phyloP scores from a whole-genome alignment of 2,888 invertebrate species.

The Tryphoninae sp. region DNA sequence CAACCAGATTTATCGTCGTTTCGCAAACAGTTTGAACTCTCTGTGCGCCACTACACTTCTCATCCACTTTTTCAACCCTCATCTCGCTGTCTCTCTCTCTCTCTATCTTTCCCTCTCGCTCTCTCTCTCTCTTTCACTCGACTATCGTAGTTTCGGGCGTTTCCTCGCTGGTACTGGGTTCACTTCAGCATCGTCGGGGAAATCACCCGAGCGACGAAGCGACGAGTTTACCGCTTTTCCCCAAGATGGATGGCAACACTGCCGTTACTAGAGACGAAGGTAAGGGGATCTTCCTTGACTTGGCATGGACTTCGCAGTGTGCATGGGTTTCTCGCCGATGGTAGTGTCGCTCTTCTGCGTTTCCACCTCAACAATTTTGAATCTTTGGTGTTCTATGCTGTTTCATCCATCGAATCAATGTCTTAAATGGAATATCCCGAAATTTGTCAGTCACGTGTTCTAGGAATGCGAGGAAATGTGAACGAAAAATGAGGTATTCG shows the following conservation, averaged over 20 bases:
- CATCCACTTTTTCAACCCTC: background rate
- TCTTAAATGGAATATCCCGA: background rate
- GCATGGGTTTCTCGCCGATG: background rate
- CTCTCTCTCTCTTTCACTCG: slow-evolving; percentile 4
- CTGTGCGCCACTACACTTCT: slow-evolving; percentile 1
- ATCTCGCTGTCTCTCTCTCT: background rate
- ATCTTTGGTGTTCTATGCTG: background rate
- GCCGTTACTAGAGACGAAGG: slow-evolving; percentile 5
- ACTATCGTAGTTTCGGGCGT: slow-evolving; percentile 8
- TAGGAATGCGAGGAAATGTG: background rate
- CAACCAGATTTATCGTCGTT: slow-evolving; percentile 58
- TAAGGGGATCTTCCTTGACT: slow-evolving; percentile 11
- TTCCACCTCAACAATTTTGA: background rate
- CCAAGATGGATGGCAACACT: slow-evolving; percentile 5
- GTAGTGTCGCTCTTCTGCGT: background rate
- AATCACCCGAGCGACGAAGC: slow-evolving; percentile 2
- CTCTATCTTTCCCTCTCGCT: background rate
- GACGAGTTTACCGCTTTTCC: slow-evolving; percentile 30
- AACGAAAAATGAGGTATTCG: too few species aligned
- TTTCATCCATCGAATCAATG: background rate
- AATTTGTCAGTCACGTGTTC: background rate
- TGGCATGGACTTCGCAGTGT: background rate
- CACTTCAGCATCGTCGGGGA: slow-evolving; percentile 11
- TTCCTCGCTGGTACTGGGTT: slow-evolving; percentile 9
- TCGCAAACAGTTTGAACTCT: slow-evolving; percentile 55